Percentiles rank a stretch among this genome's conserved stretches.
These are phyloP conservation scores for Orgyia antiqua DNA, from an alignment of 2,888 invertebrate genomes.

Conservation along the genomic window DNA sequence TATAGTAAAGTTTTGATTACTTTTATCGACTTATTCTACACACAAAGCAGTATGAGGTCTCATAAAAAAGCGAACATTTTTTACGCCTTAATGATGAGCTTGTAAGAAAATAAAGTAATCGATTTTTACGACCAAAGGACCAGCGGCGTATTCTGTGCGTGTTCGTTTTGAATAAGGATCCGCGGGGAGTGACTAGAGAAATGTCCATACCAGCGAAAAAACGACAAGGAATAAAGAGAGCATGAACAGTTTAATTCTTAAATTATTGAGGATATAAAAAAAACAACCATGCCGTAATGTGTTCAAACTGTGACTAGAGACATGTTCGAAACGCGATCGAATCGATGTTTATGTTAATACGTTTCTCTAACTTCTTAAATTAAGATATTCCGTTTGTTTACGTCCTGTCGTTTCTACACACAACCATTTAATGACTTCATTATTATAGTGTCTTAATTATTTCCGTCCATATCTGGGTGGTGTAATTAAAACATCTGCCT, in stretches of 20 bases:
- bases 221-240: conserved; percentile 26
- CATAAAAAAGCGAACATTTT: conserved; percentile 30
- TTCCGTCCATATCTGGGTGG: conserved; percentile 10
- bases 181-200: conserved; percentile 34
- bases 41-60: conserved; percentile 24
- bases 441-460: conserved; percentile 41
- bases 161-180: conserved; percentile 24
- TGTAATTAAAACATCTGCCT: conserved; percentile 9
- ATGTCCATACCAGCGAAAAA: conserved; percentile 26
- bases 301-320: conserved; percentile 58
- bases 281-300: conserved; percentile 51
- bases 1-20: conserved; percentile 9
- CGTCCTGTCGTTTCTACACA: conserved; percentile 35
- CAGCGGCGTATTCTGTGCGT: conserved; percentile 26
- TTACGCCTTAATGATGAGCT: conserved; percentile 37
- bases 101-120: conserved; percentile 50
- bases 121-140: conserved; percentile 50
- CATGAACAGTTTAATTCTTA: conserved; percentile 56
- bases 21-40: conserved; percentile 6
- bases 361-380: conserved; percentile 44
- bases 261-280: conserved; percentile 67
- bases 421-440: conserved; percentile 45
- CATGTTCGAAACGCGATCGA: conserved; percentile 52
- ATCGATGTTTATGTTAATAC: conserved; percentile 70
- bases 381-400: conserved; percentile 63